These are phyloP conservation scores for Parnassius mnemosyne DNA, from an alignment of 2,888 invertebrate species.

Conservation along the genomic window DNA sequence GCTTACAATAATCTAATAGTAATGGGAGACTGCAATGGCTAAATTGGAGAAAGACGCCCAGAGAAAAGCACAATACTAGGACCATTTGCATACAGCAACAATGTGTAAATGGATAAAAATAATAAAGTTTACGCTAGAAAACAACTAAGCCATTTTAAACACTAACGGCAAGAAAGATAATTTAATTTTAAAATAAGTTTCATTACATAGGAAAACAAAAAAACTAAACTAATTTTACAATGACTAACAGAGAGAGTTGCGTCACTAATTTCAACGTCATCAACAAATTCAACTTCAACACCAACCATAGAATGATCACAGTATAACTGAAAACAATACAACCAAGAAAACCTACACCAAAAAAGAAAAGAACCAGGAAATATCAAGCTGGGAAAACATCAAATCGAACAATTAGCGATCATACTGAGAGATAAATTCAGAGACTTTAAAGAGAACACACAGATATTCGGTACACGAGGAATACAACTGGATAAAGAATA, in stretches of 20 bases:
- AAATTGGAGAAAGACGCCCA: conserved; percentile 30
- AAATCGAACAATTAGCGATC: conserved; percentile 27
- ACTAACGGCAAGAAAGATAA: conserved; percentile 27
- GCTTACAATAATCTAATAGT: conserved; percentile 26
- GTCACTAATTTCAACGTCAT: conserved; percentile 1
- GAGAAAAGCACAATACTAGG: conserved; percentile 5
- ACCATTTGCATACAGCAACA: conserved; percentile 23
- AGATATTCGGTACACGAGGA: too few species aligned
- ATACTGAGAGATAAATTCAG: too few species aligned
- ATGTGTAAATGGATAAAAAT: conserved; percentile 29
- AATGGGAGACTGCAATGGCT: conserved; percentile 29
- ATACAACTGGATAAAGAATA: conserved; percentile 1
- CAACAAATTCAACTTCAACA: conserved; percentile 34
- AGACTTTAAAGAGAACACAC: too few species aligned
- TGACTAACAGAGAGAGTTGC: conserved; percentile 3
- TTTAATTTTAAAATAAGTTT: conserved; percentile 23
- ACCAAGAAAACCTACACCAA: too few species aligned
- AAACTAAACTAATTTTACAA: conserved; percentile 31
- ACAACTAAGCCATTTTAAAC: conserved; percentile 27
- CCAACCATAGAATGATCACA: conserved; percentile 36
- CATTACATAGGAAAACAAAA: conserved; percentile 27
- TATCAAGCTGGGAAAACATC: too few species aligned
- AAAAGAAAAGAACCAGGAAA: too few species aligned
- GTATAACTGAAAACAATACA: conserved; percentile 28
- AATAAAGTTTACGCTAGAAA: conserved; percentile 20